Conservation (phyloP, 2,113 vertebrate species). For the Phaethornis superciliosus region DNA sequence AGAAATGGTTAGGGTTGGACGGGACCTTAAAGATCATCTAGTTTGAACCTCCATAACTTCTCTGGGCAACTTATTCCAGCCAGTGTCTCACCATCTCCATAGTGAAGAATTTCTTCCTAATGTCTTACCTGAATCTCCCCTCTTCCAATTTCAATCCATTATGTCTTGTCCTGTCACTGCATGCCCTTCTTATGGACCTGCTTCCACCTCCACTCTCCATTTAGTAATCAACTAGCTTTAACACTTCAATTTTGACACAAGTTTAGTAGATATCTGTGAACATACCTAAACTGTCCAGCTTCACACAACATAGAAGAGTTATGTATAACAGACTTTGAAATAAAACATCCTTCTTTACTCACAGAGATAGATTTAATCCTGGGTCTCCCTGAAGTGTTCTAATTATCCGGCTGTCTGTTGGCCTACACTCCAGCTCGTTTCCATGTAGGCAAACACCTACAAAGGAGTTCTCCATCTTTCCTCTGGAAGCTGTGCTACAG, state of each 20-base stretch:
- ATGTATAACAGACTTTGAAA: neutral
- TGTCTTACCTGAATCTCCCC: too few relatives aligned
- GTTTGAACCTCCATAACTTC: too few relatives aligned
- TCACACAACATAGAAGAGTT: neutral
- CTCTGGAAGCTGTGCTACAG: neutral
- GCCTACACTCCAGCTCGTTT: neutral
- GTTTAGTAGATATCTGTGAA: neutral
- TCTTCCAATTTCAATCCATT: too few relatives aligned
- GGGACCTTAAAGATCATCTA: too few relatives aligned
- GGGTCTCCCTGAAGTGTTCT: neutral
- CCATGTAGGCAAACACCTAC: neutral
- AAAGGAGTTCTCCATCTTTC: neutral
- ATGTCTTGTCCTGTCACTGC: too few relatives aligned
- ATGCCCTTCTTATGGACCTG: too few relatives aligned
- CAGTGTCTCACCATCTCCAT: too few relatives aligned
- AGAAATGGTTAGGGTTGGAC: too few relatives aligned
- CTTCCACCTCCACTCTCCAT: neutral
- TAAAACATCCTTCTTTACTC: neutral
- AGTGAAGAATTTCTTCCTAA: too few relatives aligned
- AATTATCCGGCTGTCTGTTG: neutral
- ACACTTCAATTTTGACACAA: neutral
- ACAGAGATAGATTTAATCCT: neutral
- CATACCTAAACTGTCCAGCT: neutral
- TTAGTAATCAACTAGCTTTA: neutral
- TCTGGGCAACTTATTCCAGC: too few relatives aligned